These are phyloP conservation scores for Platycercus adscitus DNA, from an alignment of 2,113 vertebrate genomes.

Conservation along the genomic window DNA sequence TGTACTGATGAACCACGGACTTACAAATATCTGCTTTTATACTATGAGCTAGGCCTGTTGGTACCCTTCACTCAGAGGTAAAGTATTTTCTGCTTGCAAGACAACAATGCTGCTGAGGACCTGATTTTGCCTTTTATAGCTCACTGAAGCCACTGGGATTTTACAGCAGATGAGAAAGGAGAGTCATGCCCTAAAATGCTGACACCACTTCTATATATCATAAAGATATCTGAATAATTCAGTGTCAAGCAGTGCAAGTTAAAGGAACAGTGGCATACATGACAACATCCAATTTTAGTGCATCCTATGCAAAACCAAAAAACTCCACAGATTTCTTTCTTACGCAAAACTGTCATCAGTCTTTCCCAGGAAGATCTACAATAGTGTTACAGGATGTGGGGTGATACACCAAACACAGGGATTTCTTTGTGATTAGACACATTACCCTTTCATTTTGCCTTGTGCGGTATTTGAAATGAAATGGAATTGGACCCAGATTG, in stretches of 20 bases:
- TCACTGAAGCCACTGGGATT: constrained; percentile 49
- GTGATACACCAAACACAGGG: rapidly evolving
- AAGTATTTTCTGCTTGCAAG: constrained; percentile 23
- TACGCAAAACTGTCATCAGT: background rate
- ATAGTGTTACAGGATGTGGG: background rate
- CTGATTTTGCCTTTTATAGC: constrained; percentile 46
- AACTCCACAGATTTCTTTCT: background rate
- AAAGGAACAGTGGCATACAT: constrained; percentile 43
- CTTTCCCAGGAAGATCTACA: background rate
- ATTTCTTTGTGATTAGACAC: background rate
- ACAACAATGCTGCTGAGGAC: background rate
- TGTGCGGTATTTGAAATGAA: background rate
- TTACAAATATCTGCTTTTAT: background rate
- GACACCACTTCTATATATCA: constrained; percentile 56
- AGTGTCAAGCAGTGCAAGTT: constrained; percentile 32
- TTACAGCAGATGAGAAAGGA: constrained; percentile 37
- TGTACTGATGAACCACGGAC: background rate
- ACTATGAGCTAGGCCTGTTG: background rate
- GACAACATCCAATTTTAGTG: background rate
- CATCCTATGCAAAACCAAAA: background rate
- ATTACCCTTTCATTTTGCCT: background rate
- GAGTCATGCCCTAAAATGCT: constrained; percentile 58
- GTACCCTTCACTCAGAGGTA: background rate
- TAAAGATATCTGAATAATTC: constrained; percentile 62
- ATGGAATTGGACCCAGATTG: background rate